phyloP scores from a whole-genome alignment of 2,113 vertebrate species.

The Siphamia tubifer region DNA sequence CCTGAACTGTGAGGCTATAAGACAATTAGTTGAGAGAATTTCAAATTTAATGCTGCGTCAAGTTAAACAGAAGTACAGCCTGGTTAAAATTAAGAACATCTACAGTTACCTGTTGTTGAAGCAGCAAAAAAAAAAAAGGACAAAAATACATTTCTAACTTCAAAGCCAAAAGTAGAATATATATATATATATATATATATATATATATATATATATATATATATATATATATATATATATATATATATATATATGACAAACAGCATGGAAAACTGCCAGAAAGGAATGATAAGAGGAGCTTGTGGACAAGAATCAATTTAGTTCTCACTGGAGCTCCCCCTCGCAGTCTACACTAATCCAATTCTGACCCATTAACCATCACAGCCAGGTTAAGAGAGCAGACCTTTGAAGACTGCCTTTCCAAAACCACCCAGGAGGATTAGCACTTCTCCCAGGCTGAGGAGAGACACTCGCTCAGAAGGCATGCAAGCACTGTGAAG shows the following conservation, averaged over 20 bases:
- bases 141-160: constrained; percentile 29
- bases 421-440: constrained; percentile 42
- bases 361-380: constrained; percentile 54
- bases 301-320: constrained; percentile 10
- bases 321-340: constrained; percentile 16
- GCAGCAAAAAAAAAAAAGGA: constrained; percentile 1
- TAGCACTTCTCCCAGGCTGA: constrained; percentile 15
- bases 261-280: not conserved
- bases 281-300: constrained; percentile 18
- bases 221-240: too few species aligned
- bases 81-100: not conserved
- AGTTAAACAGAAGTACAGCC: not conserved
- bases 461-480: constrained; percentile 1
- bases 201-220: too few species aligned
- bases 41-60: too few species aligned
- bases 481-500: not conserved
- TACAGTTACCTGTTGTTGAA: constrained; percentile 22
- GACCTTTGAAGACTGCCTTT: constrained; percentile 48
- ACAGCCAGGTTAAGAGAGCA: constrained; percentile 50
- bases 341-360: constrained; percentile 44
- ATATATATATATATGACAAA: not conserved
- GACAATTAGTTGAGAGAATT: too few species aligned
- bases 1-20: too few species aligned
- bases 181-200: too few species aligned
- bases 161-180: constrained; percentile 31